Percentiles rank a stretch among this genome's conserved stretches.
These are phyloP conservation scores for Oncopeltus fasciatus DNA, from an alignment of 1,140 invertebrate genomes.

Conservation along the genomic window DNA sequence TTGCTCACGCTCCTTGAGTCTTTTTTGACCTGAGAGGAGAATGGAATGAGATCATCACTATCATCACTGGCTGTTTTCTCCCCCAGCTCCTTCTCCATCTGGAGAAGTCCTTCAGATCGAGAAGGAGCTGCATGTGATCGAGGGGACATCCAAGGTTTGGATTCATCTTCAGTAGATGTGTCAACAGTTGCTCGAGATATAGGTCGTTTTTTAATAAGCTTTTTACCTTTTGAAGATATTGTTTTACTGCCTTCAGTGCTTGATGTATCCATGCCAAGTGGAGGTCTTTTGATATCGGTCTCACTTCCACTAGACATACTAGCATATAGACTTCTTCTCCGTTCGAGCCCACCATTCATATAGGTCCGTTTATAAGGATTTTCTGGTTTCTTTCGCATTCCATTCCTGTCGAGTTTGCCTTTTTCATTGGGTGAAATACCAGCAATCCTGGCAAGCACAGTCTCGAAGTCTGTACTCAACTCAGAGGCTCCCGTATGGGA, in stretches of 20 bases:
- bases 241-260: constrained; percentile 25
- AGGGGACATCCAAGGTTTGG: constrained; percentile 27
- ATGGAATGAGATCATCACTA: constrained; percentile 52
- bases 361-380: constrained; percentile 60
- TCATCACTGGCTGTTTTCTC: constrained; percentile 33
- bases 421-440: constrained; percentile 48
- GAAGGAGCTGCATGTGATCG: too few species aligned
- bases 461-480: constrained; percentile 53
- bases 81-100: constrained; percentile 51
- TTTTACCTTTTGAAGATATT: constrained; percentile 29
- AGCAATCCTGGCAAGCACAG: constrained; percentile 50
- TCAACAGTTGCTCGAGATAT: constrained; percentile 20
- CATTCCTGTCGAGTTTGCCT: constrained; percentile 45
- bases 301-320: constrained; percentile 54
- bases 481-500: constrained; percentile 51
- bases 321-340: constrained; percentile 43
- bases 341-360: constrained; percentile 51
- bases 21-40: constrained; percentile 27
- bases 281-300: constrained; percentile 20
- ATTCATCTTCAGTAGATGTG: constrained; percentile 26
- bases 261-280: background rate
- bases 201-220: constrained; percentile 25
- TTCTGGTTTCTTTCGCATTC: constrained; percentile 40
- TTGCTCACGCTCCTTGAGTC: constrained; percentile 33
- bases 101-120: constrained; percentile 36